Evolutionary conservation across 2,888 invertebrate genomes (phyloP).

Genomic region (Drosophila multiciliata): DNA sequence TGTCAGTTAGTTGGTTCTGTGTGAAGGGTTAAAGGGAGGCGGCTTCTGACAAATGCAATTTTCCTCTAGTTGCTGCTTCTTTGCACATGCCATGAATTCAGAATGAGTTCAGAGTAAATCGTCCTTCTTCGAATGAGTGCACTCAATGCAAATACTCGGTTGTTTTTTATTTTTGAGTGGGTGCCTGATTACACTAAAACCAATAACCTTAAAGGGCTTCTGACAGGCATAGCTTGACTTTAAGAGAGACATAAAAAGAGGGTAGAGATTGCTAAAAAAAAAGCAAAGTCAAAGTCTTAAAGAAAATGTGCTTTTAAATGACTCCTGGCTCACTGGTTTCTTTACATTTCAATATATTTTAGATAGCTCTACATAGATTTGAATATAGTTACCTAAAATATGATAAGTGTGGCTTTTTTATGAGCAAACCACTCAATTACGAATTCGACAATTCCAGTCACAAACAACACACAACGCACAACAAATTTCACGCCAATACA

Average conservation of each 20-base stretch:
- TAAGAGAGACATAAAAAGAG: background rate
- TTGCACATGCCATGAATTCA: constrained; percentile 20
- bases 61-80: constrained; percentile 11
- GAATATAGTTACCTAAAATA: background rate
- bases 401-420: background rate
- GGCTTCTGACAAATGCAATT: constrained; percentile 31
- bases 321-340: background rate
- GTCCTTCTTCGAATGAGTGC: constrained; percentile 29
- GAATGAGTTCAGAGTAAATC: constrained; percentile 28
- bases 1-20: constrained; percentile 2
- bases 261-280: background rate
- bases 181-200: constrained; percentile 32
- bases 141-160: constrained; percentile 26
- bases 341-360: background rate
- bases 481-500: constrained; percentile 27
- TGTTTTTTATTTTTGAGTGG: constrained; percentile 29
- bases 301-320: background rate
- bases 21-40: constrained; percentile 15
- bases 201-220: constrained; percentile 16
- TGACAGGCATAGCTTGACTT: background rate
- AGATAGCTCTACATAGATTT: background rate
- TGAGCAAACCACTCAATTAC: background rate
- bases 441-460: background rate
- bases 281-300: background rate
- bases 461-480: background rate